phyloP scores from a whole-genome alignment of 2,797 vertebrate species.

The Channa striata region DNA sequence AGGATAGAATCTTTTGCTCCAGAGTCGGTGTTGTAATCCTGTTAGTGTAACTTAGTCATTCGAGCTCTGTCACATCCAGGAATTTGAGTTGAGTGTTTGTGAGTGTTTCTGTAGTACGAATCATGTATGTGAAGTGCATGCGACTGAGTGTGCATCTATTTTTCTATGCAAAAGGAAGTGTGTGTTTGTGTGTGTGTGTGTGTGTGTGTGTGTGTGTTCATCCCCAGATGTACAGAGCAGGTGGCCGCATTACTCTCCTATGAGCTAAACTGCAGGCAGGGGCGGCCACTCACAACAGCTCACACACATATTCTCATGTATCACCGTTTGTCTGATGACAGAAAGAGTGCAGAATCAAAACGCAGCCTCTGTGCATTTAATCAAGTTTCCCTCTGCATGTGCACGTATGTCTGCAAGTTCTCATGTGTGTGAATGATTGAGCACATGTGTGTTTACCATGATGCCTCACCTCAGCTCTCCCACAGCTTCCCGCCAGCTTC shows the following conservation, averaged over 20 bases:
- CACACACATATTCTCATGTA: slow-evolving; percentile 32
- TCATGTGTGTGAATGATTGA: slow-evolving; percentile 59
- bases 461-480: slow-evolving; percentile 83
- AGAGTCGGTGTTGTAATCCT: slow-evolving; percentile 22
- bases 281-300: slow-evolving; percentile 30
- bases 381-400: slow-evolving; percentile 27
- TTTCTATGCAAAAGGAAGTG: slow-evolving; percentile 10
- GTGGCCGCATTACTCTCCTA: slow-evolving; percentile 60
- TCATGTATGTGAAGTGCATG: slow-evolving; percentile 31
- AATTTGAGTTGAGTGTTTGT: slow-evolving; percentile 23
- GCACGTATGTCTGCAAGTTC: slow-evolving; percentile 32
- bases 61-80: slow-evolving; percentile 25
- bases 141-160: slow-evolving; percentile 36
- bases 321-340: slow-evolving; percentile 49
- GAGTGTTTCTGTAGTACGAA: slow-evolving; percentile 27
- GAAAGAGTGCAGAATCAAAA: slow-evolving; percentile 30
- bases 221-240: slow-evolving; percentile 69
- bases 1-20: slow-evolving; percentile 40
- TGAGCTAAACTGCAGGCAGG: slow-evolving; percentile 35
- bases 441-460: slow-evolving; percentile 83
- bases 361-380: slow-evolving; percentile 20
- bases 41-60: slow-evolving; percentile 35
- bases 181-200: slow-evolving; percentile 15
- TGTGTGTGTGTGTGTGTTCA: slow-evolving; percentile 30
- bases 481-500: slow-evolving; percentile 82